Conservation (phyloP, 2,113 vertebrate genomes). For the Aphelocoma coerulescens region DNA sequence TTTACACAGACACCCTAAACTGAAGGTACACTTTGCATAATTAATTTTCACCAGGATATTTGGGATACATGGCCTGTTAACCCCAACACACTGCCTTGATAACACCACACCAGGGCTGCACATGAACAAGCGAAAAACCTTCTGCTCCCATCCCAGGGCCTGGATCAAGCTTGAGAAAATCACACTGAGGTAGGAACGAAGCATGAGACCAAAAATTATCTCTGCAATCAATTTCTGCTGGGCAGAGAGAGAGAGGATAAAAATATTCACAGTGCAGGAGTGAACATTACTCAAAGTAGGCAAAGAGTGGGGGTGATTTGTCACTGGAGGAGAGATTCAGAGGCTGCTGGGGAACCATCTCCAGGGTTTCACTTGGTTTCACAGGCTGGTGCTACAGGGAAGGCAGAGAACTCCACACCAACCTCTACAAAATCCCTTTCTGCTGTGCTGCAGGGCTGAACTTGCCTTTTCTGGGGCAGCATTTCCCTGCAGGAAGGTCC, state of each 20-base stretch:
- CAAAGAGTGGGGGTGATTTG: not conserved
- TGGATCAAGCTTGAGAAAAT: not conserved
- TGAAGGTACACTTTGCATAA: accelerated
- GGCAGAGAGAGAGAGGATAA: not conserved
- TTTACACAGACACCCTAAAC: not conserved
- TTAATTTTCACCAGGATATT: not conserved
- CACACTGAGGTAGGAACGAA: accelerated
- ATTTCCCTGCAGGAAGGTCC: not conserved
- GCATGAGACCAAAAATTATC: not conserved
- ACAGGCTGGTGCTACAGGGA: not conserved
- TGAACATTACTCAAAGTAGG: not conserved
- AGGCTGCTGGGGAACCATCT: not conserved
- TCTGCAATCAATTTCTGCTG: not conserved
- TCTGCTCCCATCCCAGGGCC: not conserved
- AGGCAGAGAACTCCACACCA: not conserved
- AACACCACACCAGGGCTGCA: not conserved
- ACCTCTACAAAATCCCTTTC: not conserved
- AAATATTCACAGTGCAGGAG: not conserved
- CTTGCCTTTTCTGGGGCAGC: not conserved
- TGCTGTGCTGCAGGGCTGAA: not conserved
- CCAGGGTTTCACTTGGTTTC: not conserved
- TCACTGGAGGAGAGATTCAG: not conserved
- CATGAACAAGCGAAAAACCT: not conserved
- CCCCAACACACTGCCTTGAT: accelerated
- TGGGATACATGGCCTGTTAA: accelerated